Percentiles rank a stretch among this genome's conserved stretches.
These are phyloP conservation scores for Melanotaenia trifasciata DNA, from an alignment of 2,797 vertebrate genomes.

Conservation along the genomic window DNA sequence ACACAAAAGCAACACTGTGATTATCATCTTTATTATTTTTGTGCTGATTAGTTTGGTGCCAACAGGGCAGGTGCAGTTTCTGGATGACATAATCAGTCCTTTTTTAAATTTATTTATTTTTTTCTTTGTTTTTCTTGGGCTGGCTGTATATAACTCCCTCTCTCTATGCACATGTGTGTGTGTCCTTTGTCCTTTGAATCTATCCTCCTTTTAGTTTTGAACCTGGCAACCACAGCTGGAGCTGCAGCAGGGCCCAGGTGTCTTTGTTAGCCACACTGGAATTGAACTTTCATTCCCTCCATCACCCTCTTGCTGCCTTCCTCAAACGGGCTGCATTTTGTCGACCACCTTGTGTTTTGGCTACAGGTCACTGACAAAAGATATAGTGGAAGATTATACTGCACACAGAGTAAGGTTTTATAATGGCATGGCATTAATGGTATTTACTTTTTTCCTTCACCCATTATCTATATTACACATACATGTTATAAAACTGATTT, in stretches of 20 bases:
- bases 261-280: slow-evolving; percentile 39
- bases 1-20: too few relatives aligned
- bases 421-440: background rate
- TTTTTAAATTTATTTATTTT: slow-evolving; percentile 1
- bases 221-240: slow-evolving; percentile 50
- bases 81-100: slow-evolving; percentile 17
- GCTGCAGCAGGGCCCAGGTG: slow-evolving; percentile 59
- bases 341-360: slow-evolving; percentile 4
- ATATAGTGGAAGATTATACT: background rate
- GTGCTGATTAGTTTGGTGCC: slow-evolving; percentile 15
- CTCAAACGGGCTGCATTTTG: slow-evolving; percentile 12
- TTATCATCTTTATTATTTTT: background rate
- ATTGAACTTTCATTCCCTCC: slow-evolving; percentile 36
- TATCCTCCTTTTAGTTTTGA: slow-evolving; percentile 25
- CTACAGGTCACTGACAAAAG: background rate
- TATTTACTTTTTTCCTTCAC: background rate
- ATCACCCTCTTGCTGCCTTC: slow-evolving; percentile 17
- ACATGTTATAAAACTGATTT: background rate
- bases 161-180: slow-evolving; percentile 4
- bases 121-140: background rate
- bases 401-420: background rate
- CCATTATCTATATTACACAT: background rate
- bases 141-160: background rate
- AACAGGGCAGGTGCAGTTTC: slow-evolving; percentile 36
- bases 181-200: slow-evolving; percentile 33